Evolutionary conservation across 2,797 vertebrate genomes (phyloP).

Genomic region (Melanitta fusca): DNA sequence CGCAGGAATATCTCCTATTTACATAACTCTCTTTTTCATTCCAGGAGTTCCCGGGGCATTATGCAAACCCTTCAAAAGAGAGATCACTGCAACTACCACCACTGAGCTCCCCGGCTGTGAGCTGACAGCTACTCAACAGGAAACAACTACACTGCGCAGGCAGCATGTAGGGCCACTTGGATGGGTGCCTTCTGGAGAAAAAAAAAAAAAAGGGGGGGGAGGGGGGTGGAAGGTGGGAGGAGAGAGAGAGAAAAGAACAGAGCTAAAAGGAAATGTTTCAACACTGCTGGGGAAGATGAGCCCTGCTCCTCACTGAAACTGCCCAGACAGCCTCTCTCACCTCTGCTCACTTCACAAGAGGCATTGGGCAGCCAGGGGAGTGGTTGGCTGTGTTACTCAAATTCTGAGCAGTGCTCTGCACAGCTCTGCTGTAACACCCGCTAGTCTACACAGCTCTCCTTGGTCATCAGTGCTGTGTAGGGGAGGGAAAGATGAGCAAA

Average conservation of each 20-base stretch:
- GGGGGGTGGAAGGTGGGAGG: neutral
- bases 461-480: neutral
- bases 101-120: neutral
- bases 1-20: constrained; percentile 28
- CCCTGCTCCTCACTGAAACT: neutral
- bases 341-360: rapidly evolving
- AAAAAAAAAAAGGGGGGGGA: neutral
- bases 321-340: neutral
- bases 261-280: neutral
- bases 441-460: neutral
- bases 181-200: neutral
- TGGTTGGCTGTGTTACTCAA: neutral
- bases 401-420: neutral
- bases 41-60: constrained; percentile 12
- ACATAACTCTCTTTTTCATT: neutral
- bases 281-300: neutral
- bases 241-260: neutral
- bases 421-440: neutral
- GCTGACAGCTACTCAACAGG: neutral
- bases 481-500: neutral
- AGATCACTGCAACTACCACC: neutral
- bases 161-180: neutral
- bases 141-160: neutral
- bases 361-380: neutral
- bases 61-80: neutral